Evolutionary conservation across 2,888 invertebrate species (phyloP), one percentile per base, ranked within the genome.

Genomic region (Melieria picta): DNA sequence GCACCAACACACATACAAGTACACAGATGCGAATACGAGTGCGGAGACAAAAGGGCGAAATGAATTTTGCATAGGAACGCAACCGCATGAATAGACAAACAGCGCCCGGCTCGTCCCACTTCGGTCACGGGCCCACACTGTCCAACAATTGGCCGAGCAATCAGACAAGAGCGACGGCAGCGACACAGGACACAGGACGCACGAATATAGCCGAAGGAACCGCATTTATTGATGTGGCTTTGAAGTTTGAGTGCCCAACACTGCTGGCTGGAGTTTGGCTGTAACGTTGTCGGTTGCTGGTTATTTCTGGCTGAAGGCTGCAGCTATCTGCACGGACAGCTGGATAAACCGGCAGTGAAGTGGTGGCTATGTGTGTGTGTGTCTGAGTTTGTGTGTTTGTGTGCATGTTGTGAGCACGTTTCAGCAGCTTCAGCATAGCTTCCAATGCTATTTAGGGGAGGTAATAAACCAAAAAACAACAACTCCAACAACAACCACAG

Each of bases 201-300:
- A 5, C 42, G 52, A 9, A 11, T 62, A 48, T 48, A 62, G 58
- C 43, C 55, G 60, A 16, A 72, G 55, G 64, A 72, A 71, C 72
- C 76, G 56, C 69, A 74, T 73, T 72, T 74, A 73, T 76, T 76
- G 73, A 74, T 70, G 69, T 71, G 72, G 71, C 73, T 74, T 74
- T 73, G 74, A 74, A 66, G 69, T 69, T 58, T 56, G 55, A 61
- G 10, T 42, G 13, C 55, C 10, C 70, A 16, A 30, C 30, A 30
- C 1, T 30, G 30, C 30, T 30, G 30, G 30, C 30, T 30, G 30
- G 3, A 30, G 30, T 30, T 30, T 30, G 30, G 30, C 30, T 30
- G 30, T 30, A 30, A 30, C 30, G 30, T 30, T 30, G 30, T 30
- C 30, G 13, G 9, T 10, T 13, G 13, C 64, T 4, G 30, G n/a